A percentile compares a stretch with the other conserved stretches of the same genome.
These are phyloP conservation scores for Lumbricus terrestris DNA, from an alignment of 2,888 invertebrate species.

Conservation along the genomic window DNA sequence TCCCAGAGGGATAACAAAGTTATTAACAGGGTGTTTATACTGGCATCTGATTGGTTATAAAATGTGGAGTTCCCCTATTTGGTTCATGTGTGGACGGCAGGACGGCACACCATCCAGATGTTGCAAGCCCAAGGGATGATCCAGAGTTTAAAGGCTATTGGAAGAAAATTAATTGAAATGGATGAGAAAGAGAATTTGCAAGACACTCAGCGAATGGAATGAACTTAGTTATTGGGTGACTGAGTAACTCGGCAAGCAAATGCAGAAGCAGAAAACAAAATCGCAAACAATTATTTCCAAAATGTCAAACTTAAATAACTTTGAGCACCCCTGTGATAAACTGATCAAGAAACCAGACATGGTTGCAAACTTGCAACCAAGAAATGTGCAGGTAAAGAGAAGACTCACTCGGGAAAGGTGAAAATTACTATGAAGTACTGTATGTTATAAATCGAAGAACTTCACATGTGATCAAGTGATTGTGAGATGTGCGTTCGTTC, in stretches of 20 bases:
- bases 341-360: neutral
- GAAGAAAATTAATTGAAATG: neutral
- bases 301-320: neutral
- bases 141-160: neutral
- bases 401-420: too few species aligned
- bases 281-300: too few species aligned
- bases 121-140: neutral
- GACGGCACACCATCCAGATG: neutral
- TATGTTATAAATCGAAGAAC: neutral
- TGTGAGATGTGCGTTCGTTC: too few species aligned
- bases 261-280: neutral
- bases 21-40: neutral
- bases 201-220: neutral
- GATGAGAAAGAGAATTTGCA: neutral
- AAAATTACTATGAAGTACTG: too few species aligned
- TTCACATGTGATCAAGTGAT: too few species aligned
- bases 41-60: too few species aligned
- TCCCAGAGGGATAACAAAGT: neutral
- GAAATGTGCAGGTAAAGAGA: neutral
- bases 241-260: neutral
- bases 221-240: neutral
- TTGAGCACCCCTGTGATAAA: too few species aligned
- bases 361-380: neutral
- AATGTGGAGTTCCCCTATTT: neutral
- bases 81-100: neutral